Base-by-base conservation (phyloP, 2,888 invertebrate species). In the Girardia tigrina region DNA sequence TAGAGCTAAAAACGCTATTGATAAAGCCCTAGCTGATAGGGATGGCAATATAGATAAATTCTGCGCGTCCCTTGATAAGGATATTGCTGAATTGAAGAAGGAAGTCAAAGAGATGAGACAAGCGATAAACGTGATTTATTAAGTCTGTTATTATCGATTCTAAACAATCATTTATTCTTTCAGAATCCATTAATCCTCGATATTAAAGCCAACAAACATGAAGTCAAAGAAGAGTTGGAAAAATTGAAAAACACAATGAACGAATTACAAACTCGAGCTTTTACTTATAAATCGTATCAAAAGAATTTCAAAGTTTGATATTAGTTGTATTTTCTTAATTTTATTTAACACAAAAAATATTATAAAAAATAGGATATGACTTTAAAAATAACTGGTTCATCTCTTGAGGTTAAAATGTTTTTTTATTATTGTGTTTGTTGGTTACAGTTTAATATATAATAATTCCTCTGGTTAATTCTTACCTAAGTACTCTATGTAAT, bases 111-210 rank as follows among this genome's bases (percentile, higher is more conserved):
- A 87, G 73, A 88, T 92, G 72, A 88, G 89, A 80, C 88, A 89
- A 26, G 75, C 70, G 1, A 70, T 70, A 23, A 42, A 74, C 27
- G 74, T 74, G 16, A n/a, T 26, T 72, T 20, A 12, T 70, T 70
- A 23, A 26, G 20, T 14, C 70, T 70, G 20, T 14, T 70, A 14
- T 12, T 20, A 23, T 23, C 26, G 12, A 23, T 14, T 14, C 20
- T 23, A 14, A 12, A n/a, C 20, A 70, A 14, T n/a, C 12, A 23
- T 14, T 70, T 70, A 12, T 14, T 14, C 12, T 77, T 76, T 27
- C 78, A 92, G 91, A 88, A 90, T 86, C 87, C 88, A 0, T 89
- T 90, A 88, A 83, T 91, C 23, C 87, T 90, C 78, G 89, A 90
- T 80, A 87, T 88, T 28, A 87, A 88, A 29, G 90, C 91, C 0